Base-by-base conservation (phyloP, 2,888 invertebrate species). In the Volucella inflata region DNA sequence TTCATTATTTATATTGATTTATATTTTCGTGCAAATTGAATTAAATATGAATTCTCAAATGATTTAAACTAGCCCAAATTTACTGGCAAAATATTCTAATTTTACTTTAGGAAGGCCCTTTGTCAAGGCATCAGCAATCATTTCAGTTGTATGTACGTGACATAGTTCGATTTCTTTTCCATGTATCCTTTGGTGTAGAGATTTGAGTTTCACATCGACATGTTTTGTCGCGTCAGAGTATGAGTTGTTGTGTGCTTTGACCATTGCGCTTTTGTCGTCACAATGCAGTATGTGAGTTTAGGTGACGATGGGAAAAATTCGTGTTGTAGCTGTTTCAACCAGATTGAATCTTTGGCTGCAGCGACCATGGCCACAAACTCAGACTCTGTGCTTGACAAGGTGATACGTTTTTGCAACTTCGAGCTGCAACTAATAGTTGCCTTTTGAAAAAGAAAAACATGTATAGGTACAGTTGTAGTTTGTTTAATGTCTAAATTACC, bases 301-400 rank as follows among this genome's bases (percentile, higher is more conserved):
- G 67, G 68, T n/a, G 68, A 57, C 42, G 38, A n/a, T 50, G 57
- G 60, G 16, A 64, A 75, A 16, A 82, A 38, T 57, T 74, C 72
- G 17, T 65, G 14, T 8, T 51, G 65, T 3, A 67, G 67, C 8
- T 79, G 60, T 42, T 81, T 77, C 10, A 87, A 68, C 87, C 84
- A 84, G 36, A 76, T 67, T 38, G 81, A 71, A 55, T 88, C 83
- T 60, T 88, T 87, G n/a, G 83, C 83, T 38, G 84, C 87, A 36
- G 79, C 76, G 14, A 87, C 82, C 17, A 88, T 60, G 1, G 87
- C 80, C 80, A 88, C 77, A 44, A 76, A 87, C 30, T 88, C 87
- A 2, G 87, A 87, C 51, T 87, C 84, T 8, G 77, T 85, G 42
- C 87, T 71, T 16, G 87, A 87, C 2, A 88, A 67, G 10, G 87